Percentiles rank a stretch among this genome's conserved stretches.
These are phyloP conservation scores for Deroplatys truncata DNA, from an alignment of 2,888 invertebrate species.

Conservation along the genomic window DNA sequence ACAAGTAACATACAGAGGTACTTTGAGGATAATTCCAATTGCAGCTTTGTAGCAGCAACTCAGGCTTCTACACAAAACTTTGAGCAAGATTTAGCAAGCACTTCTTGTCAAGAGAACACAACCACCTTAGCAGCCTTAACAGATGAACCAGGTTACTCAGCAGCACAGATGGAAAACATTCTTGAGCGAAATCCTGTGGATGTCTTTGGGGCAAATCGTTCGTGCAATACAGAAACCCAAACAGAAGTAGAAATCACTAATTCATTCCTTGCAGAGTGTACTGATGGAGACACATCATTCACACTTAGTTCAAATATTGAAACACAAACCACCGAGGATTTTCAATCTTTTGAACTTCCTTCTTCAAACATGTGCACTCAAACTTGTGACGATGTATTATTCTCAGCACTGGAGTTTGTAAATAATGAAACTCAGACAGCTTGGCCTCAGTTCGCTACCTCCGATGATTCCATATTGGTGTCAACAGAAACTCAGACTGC, in stretches of 20 bases:
- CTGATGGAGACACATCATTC: slow-evolving; percentile 25
- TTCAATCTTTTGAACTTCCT: slow-evolving; percentile 43
- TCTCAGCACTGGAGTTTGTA: slow-evolving; percentile 53
- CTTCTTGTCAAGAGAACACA: slow-evolving; percentile 36
- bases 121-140: slow-evolving; percentile 36
- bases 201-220: slow-evolving; percentile 40
- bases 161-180: slow-evolving; percentile 34
- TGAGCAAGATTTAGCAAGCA: slow-evolving; percentile 34
- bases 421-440: slow-evolving; percentile 63
- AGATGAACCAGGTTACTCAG: slow-evolving; percentile 41
- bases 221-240: slow-evolving; percentile 57
- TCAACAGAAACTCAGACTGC: slow-evolving; percentile 58
- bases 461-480: slow-evolving; percentile 50
- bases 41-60: slow-evolving; percentile 9
- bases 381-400: slow-evolving; percentile 53
- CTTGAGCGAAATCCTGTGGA: slow-evolving; percentile 10
- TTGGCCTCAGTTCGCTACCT: slow-evolving; percentile 46
- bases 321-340: slow-evolving; percentile 43
- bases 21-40: slow-evolving; percentile 24
- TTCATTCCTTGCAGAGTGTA: slow-evolving; percentile 30
- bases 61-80: slow-evolving; percentile 27
- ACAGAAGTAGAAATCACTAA: slow-evolving; percentile 47
- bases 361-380: slow-evolving; percentile 50
- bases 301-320: slow-evolving; percentile 32
- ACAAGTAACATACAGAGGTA: slow-evolving; percentile 28